Evolutionary conservation across 2,113 vertebrate genomes (phyloP).

Genomic region (Salvator merianae): DNA sequence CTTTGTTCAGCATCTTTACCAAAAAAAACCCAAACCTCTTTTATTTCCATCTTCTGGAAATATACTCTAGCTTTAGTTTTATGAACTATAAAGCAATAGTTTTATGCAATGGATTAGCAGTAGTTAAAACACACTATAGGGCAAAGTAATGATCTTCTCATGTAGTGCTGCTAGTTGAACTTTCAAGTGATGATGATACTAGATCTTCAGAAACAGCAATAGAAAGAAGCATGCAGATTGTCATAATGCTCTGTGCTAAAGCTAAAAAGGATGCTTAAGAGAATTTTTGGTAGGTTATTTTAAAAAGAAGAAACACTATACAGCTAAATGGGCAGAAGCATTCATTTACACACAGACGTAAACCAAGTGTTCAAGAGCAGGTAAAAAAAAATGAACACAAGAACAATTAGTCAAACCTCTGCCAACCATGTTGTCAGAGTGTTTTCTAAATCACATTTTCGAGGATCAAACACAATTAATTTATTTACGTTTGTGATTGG

Average conservation of each 20-base stretch:
- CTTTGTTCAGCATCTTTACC: neutral
- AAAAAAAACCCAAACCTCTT: neutral
- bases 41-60: conserved; percentile 15
- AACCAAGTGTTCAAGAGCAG: neutral
- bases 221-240: conserved; percentile 33
- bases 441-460: neutral
- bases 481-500: neutral
- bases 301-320: neutral
- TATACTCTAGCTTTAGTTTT: neutral
- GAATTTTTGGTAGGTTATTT: conserved; percentile 42
- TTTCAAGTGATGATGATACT: conserved; percentile 40
- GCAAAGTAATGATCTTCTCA: conserved; percentile 22
- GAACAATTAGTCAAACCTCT: neutral
- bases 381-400: neutral
- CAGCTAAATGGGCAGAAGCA: too few relatives aligned
- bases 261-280: conserved; percentile 42
- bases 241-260: conserved; percentile 40
- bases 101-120: conserved; percentile 20
- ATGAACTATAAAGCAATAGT: conserved; percentile 13
- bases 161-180: conserved; percentile 30
- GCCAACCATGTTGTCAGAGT: neutral
- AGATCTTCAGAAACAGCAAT: conserved; percentile 42
- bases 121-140: neutral
- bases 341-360: neutral
- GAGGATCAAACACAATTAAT: conserved; percentile 2